A percentile compares a stretch with the other conserved stretches of the same genome.
These are phyloP conservation scores for Prietella phreatophila DNA, from an alignment of 2,113 vertebrate genomes.

Conservation along the genomic window DNA sequence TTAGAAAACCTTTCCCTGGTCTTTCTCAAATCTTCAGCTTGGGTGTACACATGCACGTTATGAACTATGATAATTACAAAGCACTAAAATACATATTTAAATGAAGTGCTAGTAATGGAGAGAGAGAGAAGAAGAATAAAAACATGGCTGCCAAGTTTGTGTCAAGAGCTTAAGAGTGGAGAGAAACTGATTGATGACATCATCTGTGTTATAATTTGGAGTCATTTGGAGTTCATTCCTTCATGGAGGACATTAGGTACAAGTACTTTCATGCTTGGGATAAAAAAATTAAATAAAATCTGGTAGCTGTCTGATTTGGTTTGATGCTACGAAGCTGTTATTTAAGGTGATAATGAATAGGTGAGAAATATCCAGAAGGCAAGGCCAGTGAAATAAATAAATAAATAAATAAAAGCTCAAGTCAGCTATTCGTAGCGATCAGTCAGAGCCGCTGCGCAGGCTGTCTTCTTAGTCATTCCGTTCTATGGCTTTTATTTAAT, in stretches of 20 bases:
- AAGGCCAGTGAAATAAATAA: not conserved
- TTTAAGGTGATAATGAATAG: not conserved
- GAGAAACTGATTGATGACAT: not conserved
- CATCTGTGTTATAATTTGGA: not conserved
- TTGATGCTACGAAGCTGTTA: not conserved
- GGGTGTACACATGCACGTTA: not conserved
- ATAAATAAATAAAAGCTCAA: not conserved
- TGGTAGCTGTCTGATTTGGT: not conserved
- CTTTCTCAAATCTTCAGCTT: not conserved
- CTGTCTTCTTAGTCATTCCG: conserved; percentile 5
- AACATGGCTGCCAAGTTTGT: not conserved
- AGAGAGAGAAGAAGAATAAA: not conserved
- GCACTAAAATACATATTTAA: not conserved
- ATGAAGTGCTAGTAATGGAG: not conserved
- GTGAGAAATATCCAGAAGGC: not conserved
- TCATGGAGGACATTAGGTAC: not conserved
- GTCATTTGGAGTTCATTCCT: not conserved
- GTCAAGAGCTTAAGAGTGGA: not conserved
- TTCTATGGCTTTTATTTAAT: conserved; percentile 22
- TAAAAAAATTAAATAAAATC: not conserved
- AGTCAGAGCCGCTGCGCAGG: not conserved
- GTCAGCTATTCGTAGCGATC: conserved; percentile 10
- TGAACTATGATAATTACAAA: not conserved
- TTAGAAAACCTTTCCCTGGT: not conserved
- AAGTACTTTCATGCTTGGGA: not conserved